These are phyloP conservation scores for Hartigia nigra DNA, from an alignment of 2,888 invertebrate species.

Conservation along the genomic window DNA sequence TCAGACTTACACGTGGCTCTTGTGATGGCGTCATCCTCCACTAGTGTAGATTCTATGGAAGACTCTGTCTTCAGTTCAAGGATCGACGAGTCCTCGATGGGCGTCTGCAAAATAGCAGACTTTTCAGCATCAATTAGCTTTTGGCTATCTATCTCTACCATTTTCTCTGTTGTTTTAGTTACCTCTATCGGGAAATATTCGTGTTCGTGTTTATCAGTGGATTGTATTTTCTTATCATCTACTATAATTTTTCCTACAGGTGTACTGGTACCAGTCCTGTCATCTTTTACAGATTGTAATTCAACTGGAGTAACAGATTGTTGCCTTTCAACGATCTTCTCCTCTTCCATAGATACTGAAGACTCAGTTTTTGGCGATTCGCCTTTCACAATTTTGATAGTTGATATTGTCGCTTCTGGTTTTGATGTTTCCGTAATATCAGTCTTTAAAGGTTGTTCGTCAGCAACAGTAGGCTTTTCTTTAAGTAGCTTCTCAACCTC, in stretches of 20 bases:
- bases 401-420: not conserved
- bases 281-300: slow-evolving; percentile 14
- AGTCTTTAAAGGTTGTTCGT: not conserved
- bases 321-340: not conserved
- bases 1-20: slow-evolving; percentile 60
- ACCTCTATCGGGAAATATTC: slow-evolving; percentile 47
- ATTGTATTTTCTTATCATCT: slow-evolving; percentile 16
- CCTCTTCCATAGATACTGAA: not conserved
- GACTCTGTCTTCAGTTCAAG: slow-evolving; percentile 29
- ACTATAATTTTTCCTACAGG: slow-evolving; percentile 4
- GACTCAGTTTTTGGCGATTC: not conserved
- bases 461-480: slow-evolving; percentile 4
- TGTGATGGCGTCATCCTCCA: slow-evolving; percentile 48
- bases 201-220: slow-evolving; percentile 37
- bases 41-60: slow-evolving; percentile 32
- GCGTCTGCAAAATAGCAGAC: slow-evolving; percentile 50
- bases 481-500: slow-evolving; percentile 8
- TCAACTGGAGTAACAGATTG: slow-evolving; percentile 23
- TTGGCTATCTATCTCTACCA: slow-evolving; percentile 21
- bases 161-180: slow-evolving; percentile 29
- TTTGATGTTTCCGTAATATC: not conserved
- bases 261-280: slow-evolving; percentile 1
- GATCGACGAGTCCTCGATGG: slow-evolving; percentile 37
- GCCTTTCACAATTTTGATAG: not conserved
- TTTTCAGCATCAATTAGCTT: slow-evolving; percentile 46